Evolutionary conservation across 2,113 vertebrate genomes (phyloP), one percentile per base, ranked within the genome.

Genomic region (Sigmodon hispidus): DNA sequence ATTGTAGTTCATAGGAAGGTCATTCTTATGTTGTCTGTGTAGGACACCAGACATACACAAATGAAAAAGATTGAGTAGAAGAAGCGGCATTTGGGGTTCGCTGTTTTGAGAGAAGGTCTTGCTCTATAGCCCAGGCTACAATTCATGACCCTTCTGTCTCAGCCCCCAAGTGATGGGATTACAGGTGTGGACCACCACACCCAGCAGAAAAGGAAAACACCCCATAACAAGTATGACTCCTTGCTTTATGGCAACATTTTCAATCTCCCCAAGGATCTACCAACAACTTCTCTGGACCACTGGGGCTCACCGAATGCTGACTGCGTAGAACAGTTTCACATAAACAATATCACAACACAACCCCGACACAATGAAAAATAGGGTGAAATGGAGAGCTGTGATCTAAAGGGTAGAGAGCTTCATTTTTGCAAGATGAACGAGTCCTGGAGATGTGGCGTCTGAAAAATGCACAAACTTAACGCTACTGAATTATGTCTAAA

Each of bases 1-100:
- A 92, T 29, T 84, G 45, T 67, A 70, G 73, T 65, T 88, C 22
- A 40, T 50, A 61, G 72, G 48, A 91, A 84, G 65, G 16, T 81
- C n/a, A 91, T 26, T 91, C 43, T 92, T 90, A 67, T 59, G 59
- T 45, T 59, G n/a, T 75, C 52, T 85, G 43, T 63, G 85, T 88
- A 72, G 85, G 87, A 92, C 59, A 92, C 34, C 65, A 96, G 75
- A 90, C 34, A 59, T 31, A 63, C 15, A 93, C 43, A 94, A 89
- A 95, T 69, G 52, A 93, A 31, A 72, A 72, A 11, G 57, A 36
- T 24, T 72, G 40, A 57, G 8, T 12, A 9, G 52, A 65, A 29
- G 84, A 50, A 36, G 83, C 5, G 5, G 83, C 52, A 15, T 21
- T 57, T 55, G 65, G 19, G 36, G 50, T n/a, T 87, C 22, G 3